phyloP scores from a whole-genome alignment of 2,888 invertebrate species.

The Euphydryas editha region DNA sequence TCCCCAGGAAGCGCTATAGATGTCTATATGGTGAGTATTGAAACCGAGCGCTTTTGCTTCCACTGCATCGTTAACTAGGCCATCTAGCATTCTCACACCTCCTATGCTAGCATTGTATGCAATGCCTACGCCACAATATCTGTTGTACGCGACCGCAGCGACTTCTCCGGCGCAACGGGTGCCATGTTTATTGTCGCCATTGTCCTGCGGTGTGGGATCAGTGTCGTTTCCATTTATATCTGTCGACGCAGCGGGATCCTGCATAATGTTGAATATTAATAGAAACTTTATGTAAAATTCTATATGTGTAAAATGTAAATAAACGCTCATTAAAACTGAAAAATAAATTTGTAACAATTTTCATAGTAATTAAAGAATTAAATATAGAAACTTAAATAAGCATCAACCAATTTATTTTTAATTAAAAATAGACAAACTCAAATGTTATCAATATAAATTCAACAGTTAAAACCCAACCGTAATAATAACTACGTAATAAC shows the following conservation, averaged over 20 bases:
- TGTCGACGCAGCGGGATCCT: slow-evolving; percentile 97
- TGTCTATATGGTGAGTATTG: slow-evolving; percentile 97
- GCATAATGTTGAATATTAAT: slow-evolving; percentile 48
- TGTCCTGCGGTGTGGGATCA: slow-evolving; percentile 99
- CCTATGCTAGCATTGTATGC: slow-evolving; percentile 98
- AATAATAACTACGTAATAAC: not conserved
- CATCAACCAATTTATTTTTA: too few species aligned
- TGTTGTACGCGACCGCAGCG: slow-evolving; percentile 97
- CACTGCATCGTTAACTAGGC: slow-evolving; percentile 97
- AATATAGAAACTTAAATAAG: too few species aligned
- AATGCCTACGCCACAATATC: slow-evolving; percentile 98
- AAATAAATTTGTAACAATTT: too few species aligned
- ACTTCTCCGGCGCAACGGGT: slow-evolving; percentile 99
- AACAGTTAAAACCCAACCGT: not conserved
- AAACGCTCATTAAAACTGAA: too few species aligned
- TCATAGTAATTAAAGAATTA: too few species aligned
- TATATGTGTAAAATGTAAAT: not conserved
- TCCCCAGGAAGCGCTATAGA: slow-evolving; percentile 98
- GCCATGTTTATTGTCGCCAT: slow-evolving; percentile 99
- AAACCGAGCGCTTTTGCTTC: slow-evolving; percentile 96
- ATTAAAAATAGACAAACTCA: too few species aligned
- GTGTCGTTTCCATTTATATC: slow-evolving; percentile 99
- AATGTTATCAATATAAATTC: not conserved
- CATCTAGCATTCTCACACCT: slow-evolving; percentile 98
- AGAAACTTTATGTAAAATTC: not conserved